These are phyloP conservation scores for Chaetogeoica ovagalla DNA, from an alignment of 2,888 invertebrate species.

Conservation along the genomic window DNA sequence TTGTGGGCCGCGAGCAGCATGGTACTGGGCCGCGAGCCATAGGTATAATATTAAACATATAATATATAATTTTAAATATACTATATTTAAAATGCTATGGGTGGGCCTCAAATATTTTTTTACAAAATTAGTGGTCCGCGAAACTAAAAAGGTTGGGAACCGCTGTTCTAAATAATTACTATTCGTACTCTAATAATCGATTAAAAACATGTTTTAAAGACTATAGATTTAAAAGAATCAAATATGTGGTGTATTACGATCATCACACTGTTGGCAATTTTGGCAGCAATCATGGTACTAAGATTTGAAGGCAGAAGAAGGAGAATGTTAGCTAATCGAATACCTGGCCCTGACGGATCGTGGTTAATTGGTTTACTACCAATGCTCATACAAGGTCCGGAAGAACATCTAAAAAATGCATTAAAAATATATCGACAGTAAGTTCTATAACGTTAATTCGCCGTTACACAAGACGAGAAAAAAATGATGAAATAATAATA, in stretches of 20 bases:
- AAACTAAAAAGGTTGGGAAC: constrained; percentile 32
- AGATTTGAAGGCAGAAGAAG: constrained; percentile 7
- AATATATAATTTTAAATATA: too few relatives aligned
- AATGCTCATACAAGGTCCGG: constrained; percentile 25
- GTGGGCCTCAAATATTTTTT: constrained; percentile 25
- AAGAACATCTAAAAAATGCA: constrained; percentile 1
- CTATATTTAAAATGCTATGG: too few relatives aligned
- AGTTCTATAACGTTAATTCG: background rate
- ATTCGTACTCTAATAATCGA: background rate
- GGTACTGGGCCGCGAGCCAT: too few relatives aligned
- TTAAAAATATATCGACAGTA: constrained; percentile 12
- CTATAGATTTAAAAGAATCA: constrained; percentile 12
- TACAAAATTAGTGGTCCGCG: constrained; percentile 35
- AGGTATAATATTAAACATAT: too few relatives aligned
- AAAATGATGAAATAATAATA: too few relatives aligned
- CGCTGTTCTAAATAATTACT: constrained; percentile 11
- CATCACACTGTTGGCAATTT: background rate
- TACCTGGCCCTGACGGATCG: constrained; percentile 18
- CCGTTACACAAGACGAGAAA: background rate
- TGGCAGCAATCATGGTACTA: background rate
- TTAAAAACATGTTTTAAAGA: constrained; percentile 3
- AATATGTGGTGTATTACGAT: constrained; percentile 24
- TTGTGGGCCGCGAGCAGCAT: too few relatives aligned
- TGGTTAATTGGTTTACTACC: constrained; percentile 21
- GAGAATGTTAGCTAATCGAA: constrained; percentile 21